Base-by-base conservation (phyloP, 2,888 invertebrate species). In the Pseudococcus jackbeardsleyi region DNA sequence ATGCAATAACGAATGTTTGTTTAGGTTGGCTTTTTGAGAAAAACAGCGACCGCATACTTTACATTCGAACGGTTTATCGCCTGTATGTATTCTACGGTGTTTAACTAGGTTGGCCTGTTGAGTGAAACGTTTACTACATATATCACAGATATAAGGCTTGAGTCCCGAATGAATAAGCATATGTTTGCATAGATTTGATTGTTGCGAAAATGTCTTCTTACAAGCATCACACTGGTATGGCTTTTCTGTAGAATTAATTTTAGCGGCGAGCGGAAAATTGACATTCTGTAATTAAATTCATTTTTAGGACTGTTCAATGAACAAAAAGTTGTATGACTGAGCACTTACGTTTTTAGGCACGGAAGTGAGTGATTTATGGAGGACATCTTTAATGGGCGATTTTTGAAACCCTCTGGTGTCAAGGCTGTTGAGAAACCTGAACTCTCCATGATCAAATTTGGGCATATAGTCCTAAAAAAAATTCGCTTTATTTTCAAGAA, bases 151-250 rank as follows among this genome's bases (percentile, higher is more conserved):
- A 88, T 90, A 90, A n/a, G 90, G 90, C 89, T 89, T 90, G 82
- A 90, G 90, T 89, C 91, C 91, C 19, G 91, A 91, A 89, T 91
- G 91, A 17, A 91, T 91, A 33, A 91, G 90, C 33, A 91, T 89
- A 88, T 91, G 91, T 85, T 91, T 91, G 90, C 90, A 91, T 39
- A 91, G 89, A 89, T 91, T 91, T 8, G 91, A 90, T 90, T 91
- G 91, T 59, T 91, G 91, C 5, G 91, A 90, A 89, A 91, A 91
- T 22, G 90, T 89, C 88, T 91, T 91, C 77, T 90, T 89, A 88
- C 91, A 91, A 68, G 91, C 90, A 68, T 90, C 90, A 89, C 91
- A 91, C 15, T 90, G 90, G 86, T 90, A 91, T 7, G 91, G 91
- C 68, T 90, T 85, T 87, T 91, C 91, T 8, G 91, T 90, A 11